Base-by-base conservation (phyloP, 1,140 invertebrate genomes). In the Chrysomallon squamiferum region DNA sequence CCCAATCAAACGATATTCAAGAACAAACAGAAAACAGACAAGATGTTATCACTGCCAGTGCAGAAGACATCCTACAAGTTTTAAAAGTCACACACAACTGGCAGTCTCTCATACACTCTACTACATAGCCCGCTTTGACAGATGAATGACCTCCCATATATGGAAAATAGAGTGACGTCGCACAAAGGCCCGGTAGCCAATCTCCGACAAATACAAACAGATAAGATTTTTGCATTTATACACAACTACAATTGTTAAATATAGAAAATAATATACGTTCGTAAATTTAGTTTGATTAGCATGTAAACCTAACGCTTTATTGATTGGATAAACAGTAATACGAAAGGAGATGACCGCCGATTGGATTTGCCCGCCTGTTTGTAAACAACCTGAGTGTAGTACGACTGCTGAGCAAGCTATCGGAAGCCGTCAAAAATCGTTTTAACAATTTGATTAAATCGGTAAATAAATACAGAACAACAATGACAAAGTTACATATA, bases 231-330 rank as follows among this genome's bases (percentile, higher is more conserved):
- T 15, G 15, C 22, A 15, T 25, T 54, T 54, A 22, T 25, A 54
- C 50, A 54, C 22, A 15, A 30, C 18, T 27, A 54, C 18, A 30
- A 22, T 5, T 27, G 50, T 54, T 54, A 54, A 54, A 54, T 54
- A 54, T 54, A 30, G 29, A 30, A 54, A 54, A 54, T 54, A 54
- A 54, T 54, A 22, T 25, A 25, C n/a, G 29, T 18, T 30, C 50
- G 25, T 54, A 54, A 54, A 54, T 54, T 30, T 54, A 54, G 18
- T 27, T 54, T 54, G 50, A 54, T 54, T 54, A 54, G 50, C 22
- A 27, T 54, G 50, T 30, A 27, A 54, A 54, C n/a, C 29, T 54
- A 30, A 54, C 50, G 25, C 50, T 22, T 38, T 30, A 54, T 54
- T 54, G 50, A 54, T 54, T 54, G 22, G 50, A 54, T 30, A 54